Evolutionary conservation across 1,140 invertebrate genomes (phyloP).

Genomic region (Wasmannia auropunctata): DNA sequence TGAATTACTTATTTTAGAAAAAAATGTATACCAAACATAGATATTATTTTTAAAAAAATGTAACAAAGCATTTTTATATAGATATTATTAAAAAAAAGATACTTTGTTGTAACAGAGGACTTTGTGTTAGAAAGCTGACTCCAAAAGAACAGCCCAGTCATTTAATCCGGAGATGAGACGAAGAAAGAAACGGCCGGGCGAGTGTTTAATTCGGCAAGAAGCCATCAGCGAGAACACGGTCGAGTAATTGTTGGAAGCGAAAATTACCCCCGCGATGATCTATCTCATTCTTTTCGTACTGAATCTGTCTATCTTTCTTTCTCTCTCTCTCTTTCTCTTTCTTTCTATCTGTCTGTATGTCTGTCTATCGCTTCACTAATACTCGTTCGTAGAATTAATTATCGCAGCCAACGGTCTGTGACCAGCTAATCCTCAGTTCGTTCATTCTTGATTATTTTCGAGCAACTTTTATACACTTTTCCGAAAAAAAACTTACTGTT

Average conservation of each 20-base stretch:
- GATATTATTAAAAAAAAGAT: too few species aligned
- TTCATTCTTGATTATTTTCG: slow-evolving; percentile 39
- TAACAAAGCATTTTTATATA: too few species aligned
- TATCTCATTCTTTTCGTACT: background rate
- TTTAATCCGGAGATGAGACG: background rate
- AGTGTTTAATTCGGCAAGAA: slow-evolving; percentile 26
- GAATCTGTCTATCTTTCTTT: background rate
- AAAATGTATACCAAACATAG: too few species aligned
- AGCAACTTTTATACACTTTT: background rate
- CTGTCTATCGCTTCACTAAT: slow-evolving; percentile 45
- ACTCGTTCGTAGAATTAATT: slow-evolving; percentile 74
- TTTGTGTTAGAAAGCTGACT: slow-evolving; percentile 33
- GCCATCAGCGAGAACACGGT: background rate
- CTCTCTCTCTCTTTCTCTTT: background rate
- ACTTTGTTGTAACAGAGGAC: background rate
- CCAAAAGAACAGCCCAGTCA: slow-evolving; percentile 8
- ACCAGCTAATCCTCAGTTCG: background rate
- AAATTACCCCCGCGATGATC: slow-evolving; percentile 54
- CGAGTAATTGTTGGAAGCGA: slow-evolving; percentile 57
- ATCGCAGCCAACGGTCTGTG: slow-evolving; percentile 60
- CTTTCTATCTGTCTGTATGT: background rate
- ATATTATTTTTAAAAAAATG: too few species aligned
- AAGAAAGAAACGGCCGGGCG: background rate
- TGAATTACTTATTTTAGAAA: too few species aligned
- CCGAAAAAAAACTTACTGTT: background rate